Evolutionary conservation across 2,113 vertebrate species (phyloP), one percentile per base, ranked within the genome.

Genomic region (Corythoichthys haematopterus): DNA sequence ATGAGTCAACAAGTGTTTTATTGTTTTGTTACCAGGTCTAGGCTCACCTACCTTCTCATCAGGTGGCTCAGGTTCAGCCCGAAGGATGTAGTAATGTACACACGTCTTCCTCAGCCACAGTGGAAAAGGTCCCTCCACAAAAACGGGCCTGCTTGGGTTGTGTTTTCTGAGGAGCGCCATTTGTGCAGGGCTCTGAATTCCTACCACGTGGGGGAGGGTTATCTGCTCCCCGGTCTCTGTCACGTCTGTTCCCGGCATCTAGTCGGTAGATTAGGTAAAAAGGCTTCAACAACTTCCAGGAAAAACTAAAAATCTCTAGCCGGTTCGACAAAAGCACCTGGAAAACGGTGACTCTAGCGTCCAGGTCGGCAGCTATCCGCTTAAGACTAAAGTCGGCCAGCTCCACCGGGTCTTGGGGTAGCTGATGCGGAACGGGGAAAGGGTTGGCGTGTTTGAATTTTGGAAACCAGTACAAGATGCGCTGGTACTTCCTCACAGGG

Each of bases 71-170:
- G 91, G 89, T 71, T 98, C 94, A 0, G 94, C 94, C 66, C 94
- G 85, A 50, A 98, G 91, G 46, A 96, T 53, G 15, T 96, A 95
- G 84, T 97, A 98, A 53, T 90, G 75, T 6, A 96, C 88, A 43
- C 91, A 94, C 0, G 84, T 93, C 55, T 85, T 81, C 15, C 84
- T 93, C 10, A 98, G 90, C 94, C 95, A 98, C 68, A 96, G 85
- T 0, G 91, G 92, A 72, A 93, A 95, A 0, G 95, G 96, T 0
- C 96, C 96, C 79, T 97, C 96, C 0, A 97, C 93, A 4, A 94
- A 94, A 70, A 98, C 72, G 0, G 95, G 95, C 53, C 71, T 83
- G 38, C 57, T 74, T 0, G 88, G 86, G 73, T 91, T 82, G 3
- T 96, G 94, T 15, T 65, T 72, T 50, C 93, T 89, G 43, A 98